These are phyloP conservation scores for Trissolcus brochymenae DNA, from an alignment of 2,888 invertebrate species.

Conservation along the genomic window DNA sequence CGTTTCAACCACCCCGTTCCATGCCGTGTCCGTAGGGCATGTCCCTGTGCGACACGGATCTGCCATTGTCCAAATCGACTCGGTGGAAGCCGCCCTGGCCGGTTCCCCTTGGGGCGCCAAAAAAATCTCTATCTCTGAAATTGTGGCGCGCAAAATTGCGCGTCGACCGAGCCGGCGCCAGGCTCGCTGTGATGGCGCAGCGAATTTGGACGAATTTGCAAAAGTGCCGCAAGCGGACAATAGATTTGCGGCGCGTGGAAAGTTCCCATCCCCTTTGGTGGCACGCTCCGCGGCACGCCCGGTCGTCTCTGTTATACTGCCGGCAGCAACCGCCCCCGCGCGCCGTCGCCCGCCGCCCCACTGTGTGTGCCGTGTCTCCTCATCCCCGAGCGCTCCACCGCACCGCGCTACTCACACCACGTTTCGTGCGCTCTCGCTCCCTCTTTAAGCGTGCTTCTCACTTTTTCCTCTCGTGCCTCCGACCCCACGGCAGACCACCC, in stretches of 20 bases:
- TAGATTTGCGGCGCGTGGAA: constrained; percentile 68
- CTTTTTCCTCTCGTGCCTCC: constrained; percentile 22
- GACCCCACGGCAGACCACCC: constrained; percentile 61
- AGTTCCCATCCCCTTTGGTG: constrained; percentile 76
- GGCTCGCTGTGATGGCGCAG: neutral
- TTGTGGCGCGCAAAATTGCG: neutral
- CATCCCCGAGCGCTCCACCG: constrained; percentile 57
- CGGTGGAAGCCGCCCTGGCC: neutral
- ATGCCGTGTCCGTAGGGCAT: constrained; percentile 61
- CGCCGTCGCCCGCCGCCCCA: constrained; percentile 55
- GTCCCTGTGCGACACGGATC: constrained; percentile 57
- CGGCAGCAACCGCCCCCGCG: constrained; percentile 71
- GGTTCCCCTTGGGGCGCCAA: neutral
- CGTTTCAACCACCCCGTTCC: constrained; percentile 75
- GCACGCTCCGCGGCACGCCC: constrained; percentile 77
- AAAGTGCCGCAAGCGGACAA: constrained; percentile 62
- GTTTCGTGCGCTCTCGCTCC: constrained; percentile 19
- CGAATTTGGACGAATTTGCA: constrained; percentile 64
- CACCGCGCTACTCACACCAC: constrained; percentile 55
- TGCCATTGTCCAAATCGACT: constrained; percentile 47
- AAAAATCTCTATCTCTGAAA: constrained; percentile 40
- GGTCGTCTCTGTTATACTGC: constrained; percentile 76
- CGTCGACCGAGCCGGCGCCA: neutral
- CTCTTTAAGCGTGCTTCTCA: constrained; percentile 5
- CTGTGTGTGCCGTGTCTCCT: constrained; percentile 40